Base-by-base conservation (phyloP, 2,113 vertebrate genomes). In the Silurus asotus region DNA sequence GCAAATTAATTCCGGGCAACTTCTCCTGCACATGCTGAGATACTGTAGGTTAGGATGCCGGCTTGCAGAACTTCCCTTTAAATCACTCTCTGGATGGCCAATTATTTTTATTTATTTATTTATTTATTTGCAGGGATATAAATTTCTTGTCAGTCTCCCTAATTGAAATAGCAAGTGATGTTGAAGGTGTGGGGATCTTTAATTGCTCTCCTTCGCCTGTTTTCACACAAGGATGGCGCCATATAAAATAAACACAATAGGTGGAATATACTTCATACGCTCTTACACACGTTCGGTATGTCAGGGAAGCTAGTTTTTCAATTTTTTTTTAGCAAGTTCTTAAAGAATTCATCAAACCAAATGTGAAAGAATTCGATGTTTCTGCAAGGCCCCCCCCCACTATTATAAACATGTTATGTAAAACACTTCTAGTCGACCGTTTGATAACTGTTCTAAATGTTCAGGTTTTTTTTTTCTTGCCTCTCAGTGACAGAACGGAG, bases 161-260 rank as follows among this genome's bases (percentile, higher is more conserved):
- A 88, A 90, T 91, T 89, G 86, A 86, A 87, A 87, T 87, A 51
- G 82, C 72, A 89, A 87, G 85, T 84, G 89, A 88, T 86, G 87
- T 83, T 67, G 76, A 70, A 84, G 88, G 84, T 86, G 85, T 87
- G 48, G 86, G 90, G 81, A 86, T 87, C 76, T 82, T 85, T 82
- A 89, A 87, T 84, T 83, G 82, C 82, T 82, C 79, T 75, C 58
- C 70, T 49, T 75, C 78, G 70, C 84, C 87, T 87, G 83, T 86
- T 89, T 69, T 85, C 69, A 84, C 69, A 84, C 83, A 87, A 86
- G 77, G 59, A 49, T 69, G 53, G 81, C 45, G 13, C 62, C 49
- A 82, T 37, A 80, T 64, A 49, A 87, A 77, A 75, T 81, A 88
- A 83, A 83, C 69, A 83, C 80, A 82, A 84, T 69, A 88, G 84